phyloP scores from a whole-genome alignment of 2,113 vertebrate species.

The Terrapene triunguis region DNA sequence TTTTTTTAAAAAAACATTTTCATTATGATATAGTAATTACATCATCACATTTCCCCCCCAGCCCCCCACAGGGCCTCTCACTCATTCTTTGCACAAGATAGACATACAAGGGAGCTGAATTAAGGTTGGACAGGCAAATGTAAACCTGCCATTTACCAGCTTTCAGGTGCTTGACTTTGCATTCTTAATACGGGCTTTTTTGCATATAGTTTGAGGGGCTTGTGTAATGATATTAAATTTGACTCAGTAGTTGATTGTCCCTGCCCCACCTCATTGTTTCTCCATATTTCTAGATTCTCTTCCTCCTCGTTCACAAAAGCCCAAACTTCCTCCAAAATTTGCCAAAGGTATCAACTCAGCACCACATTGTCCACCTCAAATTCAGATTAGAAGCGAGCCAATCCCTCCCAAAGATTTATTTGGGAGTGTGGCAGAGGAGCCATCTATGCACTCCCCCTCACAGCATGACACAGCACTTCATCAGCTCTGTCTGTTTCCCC shows the following conservation, averaged over 20 bases:
- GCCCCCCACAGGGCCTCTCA: not conserved
- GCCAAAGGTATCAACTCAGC: not conserved
- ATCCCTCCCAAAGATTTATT: not conserved
- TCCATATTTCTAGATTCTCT: too few species aligned
- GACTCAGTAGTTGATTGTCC: not conserved
- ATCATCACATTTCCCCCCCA: not conserved
- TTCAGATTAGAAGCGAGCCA: not conserved
- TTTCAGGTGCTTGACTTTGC: not conserved
- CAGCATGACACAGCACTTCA: not conserved
- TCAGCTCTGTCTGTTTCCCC: not conserved
- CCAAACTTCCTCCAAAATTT: not conserved
- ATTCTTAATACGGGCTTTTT: not conserved
- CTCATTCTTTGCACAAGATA: rapidly evolving
- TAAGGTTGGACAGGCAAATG: not conserved
- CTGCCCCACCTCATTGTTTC: not conserved
- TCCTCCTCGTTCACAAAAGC: not conserved
- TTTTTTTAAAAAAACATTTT: too few species aligned
- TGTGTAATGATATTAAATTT: not conserved
- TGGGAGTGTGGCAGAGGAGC: not conserved
- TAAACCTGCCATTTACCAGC: not conserved
- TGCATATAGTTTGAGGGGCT: not conserved
- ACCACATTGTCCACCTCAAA: not conserved
- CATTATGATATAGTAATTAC: not conserved
- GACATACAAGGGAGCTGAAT: rapidly evolving
- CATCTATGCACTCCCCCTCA: not conserved